These are phyloP conservation scores for Melitaea cinxia DNA, from an alignment of 1,140 invertebrate species.

Conservation along the genomic window DNA sequence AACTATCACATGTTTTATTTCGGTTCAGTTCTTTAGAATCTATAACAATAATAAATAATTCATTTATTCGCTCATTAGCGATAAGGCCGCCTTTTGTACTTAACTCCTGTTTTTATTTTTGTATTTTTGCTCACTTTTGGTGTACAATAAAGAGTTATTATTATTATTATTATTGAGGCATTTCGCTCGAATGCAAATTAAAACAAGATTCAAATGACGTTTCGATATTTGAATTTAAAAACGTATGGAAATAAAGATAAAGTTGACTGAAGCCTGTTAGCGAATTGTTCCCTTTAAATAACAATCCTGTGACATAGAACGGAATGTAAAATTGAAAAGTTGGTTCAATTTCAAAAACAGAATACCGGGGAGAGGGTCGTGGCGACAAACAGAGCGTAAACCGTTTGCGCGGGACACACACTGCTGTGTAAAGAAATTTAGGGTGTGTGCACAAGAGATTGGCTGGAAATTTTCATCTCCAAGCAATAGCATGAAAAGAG, in stretches of 20 bases:
- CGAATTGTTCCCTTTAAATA: conserved; percentile 35
- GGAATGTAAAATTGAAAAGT: conserved; percentile 37
- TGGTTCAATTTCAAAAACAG: conserved; percentile 37
- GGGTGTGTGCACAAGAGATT: conserved; percentile 6
- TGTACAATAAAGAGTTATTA: too few relatives aligned
- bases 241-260: conserved; percentile 28
- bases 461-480: background rate
- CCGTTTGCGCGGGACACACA: conserved; percentile 30
- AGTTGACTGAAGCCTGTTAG: conserved; percentile 7
- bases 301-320: conserved; percentile 26
- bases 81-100: too few relatives aligned
- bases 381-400: conserved; percentile 28
- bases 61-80: too few relatives aligned
- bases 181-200: conserved; percentile 8
- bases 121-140: too few relatives aligned
- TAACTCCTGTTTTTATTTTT: too few relatives aligned
- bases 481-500: background rate
- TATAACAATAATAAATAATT: too few relatives aligned
- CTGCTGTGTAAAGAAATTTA: conserved; percentile 21
- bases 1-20: too few relatives aligned
- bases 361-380: conserved; percentile 17
- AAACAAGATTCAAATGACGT: conserved; percentile 20
- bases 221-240: conserved; percentile 28
- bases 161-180: background rate
- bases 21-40: too few relatives aligned